Percentiles rank a stretch among this genome's conserved stretches.
Conservation (phyloP, 2,888 invertebrate genomes). For the Myopa testacea region DNA sequence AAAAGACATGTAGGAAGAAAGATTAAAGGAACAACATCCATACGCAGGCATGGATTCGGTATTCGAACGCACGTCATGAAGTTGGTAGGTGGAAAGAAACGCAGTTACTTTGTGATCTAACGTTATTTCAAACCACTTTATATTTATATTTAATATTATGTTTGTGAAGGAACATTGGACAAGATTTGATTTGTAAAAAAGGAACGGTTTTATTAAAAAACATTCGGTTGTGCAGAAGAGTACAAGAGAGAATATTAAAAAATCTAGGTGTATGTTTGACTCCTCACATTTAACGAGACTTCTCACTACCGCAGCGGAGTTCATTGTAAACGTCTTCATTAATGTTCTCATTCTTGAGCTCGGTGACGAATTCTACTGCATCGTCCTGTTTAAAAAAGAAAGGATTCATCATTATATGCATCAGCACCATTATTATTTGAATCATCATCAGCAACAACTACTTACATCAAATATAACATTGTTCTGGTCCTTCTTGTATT, state of each 20-base stretch:
- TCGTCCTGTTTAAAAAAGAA: constrained; percentile 57
- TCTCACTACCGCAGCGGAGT: constrained; percentile 55
- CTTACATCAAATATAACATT: constrained; percentile 65
- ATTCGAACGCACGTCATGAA: no score
- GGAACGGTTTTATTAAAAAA: no score
- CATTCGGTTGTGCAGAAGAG: background rate
- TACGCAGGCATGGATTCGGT: no score
- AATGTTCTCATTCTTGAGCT: constrained; percentile 57
- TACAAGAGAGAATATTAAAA: background rate
- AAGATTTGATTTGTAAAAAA: no score
- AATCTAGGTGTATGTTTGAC: background rate
- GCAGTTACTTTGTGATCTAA: no score
- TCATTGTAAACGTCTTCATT: constrained; percentile 60
- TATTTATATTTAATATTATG: no score
- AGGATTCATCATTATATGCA: background rate
- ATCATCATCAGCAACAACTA: constrained; percentile 29
- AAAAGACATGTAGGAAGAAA: no score
- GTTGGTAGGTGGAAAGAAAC: no score
- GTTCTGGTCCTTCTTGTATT: constrained; percentile 57
- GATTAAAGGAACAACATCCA: no score
- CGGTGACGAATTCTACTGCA: constrained; percentile 57
- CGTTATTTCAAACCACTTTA: no score
- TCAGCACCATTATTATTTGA: background rate
- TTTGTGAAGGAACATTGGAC: no score
- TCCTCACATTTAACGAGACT: background rate